Conservation (phyloP, 2,113 vertebrate genomes). For the Calyptomena viridis region DNA sequence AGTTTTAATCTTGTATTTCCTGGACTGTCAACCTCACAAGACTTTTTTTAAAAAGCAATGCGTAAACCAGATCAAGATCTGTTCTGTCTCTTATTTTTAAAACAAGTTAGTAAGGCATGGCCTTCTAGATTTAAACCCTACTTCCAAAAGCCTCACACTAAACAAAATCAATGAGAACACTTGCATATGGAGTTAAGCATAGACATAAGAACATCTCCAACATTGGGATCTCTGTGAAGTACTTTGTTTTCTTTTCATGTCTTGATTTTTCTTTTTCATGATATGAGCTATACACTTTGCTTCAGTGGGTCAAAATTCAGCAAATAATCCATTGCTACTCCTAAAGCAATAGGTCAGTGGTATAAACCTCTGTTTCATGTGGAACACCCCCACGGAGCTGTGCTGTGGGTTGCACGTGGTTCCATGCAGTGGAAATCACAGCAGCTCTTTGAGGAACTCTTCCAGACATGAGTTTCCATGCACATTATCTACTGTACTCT, state of each 20-base stretch:
- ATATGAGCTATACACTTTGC: neutral
- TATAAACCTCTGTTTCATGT: neutral
- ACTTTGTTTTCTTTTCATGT: neutral
- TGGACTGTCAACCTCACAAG: neutral
- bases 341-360: neutral
- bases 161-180: neutral
- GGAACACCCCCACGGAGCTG: neutral
- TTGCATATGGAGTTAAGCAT: neutral
- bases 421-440: accelerated
- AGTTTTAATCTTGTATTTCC: neutral
- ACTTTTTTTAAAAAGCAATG: neutral
- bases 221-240: neutral
- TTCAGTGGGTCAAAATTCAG: neutral
- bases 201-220: neutral
- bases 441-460: neutral
- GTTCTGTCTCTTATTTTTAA: neutral
- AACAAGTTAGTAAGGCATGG: neutral
- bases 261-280: neutral
- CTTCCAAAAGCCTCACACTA: neutral
- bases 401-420: accelerated
- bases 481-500: accelerated
- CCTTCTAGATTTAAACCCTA: neutral
- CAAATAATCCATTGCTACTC: neutral
- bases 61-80: neutral
- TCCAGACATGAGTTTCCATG: neutral